phyloP scores from a whole-genome alignment of 2,113 vertebrate genomes.

The Pachypanchax playfairii region DNA sequence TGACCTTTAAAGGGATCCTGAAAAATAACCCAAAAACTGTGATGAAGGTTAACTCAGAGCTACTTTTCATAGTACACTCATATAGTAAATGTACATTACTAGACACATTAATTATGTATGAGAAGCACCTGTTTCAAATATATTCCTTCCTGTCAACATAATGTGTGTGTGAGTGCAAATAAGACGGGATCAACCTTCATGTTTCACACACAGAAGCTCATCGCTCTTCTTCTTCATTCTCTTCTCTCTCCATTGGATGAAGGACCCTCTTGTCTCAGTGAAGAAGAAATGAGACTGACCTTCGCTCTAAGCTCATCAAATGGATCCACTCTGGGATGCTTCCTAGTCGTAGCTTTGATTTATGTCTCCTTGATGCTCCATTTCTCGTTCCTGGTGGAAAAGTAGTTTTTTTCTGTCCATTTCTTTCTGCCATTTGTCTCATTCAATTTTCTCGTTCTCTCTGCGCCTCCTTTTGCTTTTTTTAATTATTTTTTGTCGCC shows the following conservation, averaged over 20 bases:
- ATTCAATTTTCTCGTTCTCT: constrained; percentile 12
- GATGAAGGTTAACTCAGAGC: not conserved
- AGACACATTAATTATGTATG: constrained; percentile 53
- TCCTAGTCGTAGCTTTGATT: constrained; percentile 21
- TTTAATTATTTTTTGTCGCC: not conserved
- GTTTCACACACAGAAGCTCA: constrained; percentile 25
- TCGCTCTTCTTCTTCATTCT: constrained; percentile 38
- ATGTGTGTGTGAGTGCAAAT: constrained; percentile 12
- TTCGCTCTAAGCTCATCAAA: constrained; percentile 30
- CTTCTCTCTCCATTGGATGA: constrained; percentile 48
- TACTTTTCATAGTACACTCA: not conserved
- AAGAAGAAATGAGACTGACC: constrained; percentile 63
- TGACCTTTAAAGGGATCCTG: no score
- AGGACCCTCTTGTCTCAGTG: constrained; percentile 44
- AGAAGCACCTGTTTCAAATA: constrained; percentile 51
- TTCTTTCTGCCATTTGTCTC: constrained; percentile 1
- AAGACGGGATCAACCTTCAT: constrained; percentile 47
- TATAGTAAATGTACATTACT: not conserved
- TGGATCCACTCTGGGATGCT: constrained; percentile 19
- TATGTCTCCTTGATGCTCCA: constrained; percentile 10
- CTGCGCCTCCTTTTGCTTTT: not conserved
- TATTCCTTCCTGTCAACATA: constrained; percentile 36
- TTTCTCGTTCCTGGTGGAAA: constrained; percentile 34
- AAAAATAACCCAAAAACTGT: no score
- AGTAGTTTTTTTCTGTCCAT: constrained; percentile 1